A percentile compares a stretch with the other conserved stretches of the same genome.
phyloP scores from a whole-genome alignment of 2,888 invertebrate genomes.

The Stenodema calcarata region DNA sequence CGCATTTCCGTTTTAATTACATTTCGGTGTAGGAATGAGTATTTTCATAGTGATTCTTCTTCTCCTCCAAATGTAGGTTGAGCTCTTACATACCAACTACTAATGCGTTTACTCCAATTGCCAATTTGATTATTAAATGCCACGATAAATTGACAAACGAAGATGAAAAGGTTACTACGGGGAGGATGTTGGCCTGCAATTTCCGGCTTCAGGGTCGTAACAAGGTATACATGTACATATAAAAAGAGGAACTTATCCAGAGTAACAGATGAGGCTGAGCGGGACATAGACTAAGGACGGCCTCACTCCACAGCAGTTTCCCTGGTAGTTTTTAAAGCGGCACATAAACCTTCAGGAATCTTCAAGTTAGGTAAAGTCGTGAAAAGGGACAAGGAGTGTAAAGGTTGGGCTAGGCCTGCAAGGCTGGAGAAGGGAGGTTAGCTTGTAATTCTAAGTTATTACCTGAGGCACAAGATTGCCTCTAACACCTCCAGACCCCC shows the following conservation, averaged over 20 bases:
- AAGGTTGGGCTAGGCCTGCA: not conserved
- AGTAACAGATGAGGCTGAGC: constrained; percentile 1
- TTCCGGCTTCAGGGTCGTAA: not conserved
- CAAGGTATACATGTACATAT: not conserved
- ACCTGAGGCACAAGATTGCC: constrained; percentile 49
- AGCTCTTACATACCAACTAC: too few species aligned
- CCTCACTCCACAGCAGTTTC: not conserved
- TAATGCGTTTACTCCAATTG: too few species aligned
- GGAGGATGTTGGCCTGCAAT: not conserved
- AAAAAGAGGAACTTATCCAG: not conserved
- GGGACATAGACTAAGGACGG: not conserved
- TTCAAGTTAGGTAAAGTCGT: constrained; percentile 40
- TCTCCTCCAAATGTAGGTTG: too few species aligned
- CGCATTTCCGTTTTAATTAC: too few species aligned
- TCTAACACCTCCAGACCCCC: constrained; percentile 44
- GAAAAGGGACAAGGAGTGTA: constrained; percentile 38
- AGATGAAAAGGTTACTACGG: not conserved
- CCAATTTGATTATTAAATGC: too few species aligned
- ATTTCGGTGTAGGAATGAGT: too few species aligned
- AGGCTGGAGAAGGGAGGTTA: not conserved
- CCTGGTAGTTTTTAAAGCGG: constrained; percentile 31
- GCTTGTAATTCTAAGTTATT: constrained; percentile 50
- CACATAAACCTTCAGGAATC: constrained; percentile 37
- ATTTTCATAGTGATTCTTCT: too few species aligned
- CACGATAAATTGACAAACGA: not conserved